Evolutionary conservation across 2,113 vertebrate species (phyloP), one percentile per base, ranked within the genome.

Genomic region (Otus sunia): DNA sequence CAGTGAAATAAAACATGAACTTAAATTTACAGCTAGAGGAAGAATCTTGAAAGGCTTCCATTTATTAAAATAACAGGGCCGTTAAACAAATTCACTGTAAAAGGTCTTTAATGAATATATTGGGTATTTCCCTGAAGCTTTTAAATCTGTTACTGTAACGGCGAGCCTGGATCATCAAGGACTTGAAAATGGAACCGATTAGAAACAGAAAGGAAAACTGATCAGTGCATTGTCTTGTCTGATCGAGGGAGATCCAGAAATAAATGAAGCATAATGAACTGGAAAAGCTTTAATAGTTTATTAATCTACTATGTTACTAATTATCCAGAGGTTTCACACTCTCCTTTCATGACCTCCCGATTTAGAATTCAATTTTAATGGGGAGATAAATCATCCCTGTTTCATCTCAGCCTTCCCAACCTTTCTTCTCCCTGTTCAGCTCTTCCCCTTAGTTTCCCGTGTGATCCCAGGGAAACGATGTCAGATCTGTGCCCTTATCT

Each of bases 321-420:
- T 91, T 91, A 91, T 71, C 86, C 68, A 71, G 88, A 90, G 67
- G 69, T 86, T 88, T 92, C 93, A 86, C 83, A 67, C 86, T 63
- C 76, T 73, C 41, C 66, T 69, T 75, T 79, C 77, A 77, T 27
- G 60, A 85, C 79, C 56, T 78, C 56, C 77, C 2, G 9, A 11
- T 36, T 84, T 37, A n/a, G 39, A 88, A 90, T 37, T 69, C 5
- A 2, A 37, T 73, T 94, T 95, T 52, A 62, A 58, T 2, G 0
- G 58, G 47, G 45, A 53, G 59, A 82, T 58, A 80, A 92, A 92
- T 94, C 39, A 72, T n/a, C 47, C 36, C 47, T 6, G 41, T 3
- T 72, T n/a, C 71, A 49, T 68, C 29, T 26, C 53, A 58, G 62
- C 63, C 39, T 30, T 76, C 53, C 50, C 82, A 59, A 6, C 64